phyloP scores from a whole-genome alignment of 2,797 vertebrate species.

The Pygocentrus nattereri region DNA sequence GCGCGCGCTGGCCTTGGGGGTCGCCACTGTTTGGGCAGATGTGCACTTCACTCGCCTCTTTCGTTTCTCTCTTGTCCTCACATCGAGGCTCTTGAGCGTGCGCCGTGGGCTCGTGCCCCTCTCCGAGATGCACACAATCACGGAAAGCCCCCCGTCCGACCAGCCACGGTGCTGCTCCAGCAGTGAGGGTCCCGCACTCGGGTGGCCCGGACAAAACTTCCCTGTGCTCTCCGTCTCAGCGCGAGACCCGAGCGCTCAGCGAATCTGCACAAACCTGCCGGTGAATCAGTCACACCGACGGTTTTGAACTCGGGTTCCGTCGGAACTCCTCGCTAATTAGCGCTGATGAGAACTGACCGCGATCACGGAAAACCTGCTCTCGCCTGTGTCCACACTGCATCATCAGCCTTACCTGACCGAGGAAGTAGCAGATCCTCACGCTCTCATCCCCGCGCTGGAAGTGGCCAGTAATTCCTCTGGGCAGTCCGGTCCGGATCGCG shows the following conservation, averaged over 20 bases:
- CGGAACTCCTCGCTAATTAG: neutral
- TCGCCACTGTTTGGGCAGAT: neutral
- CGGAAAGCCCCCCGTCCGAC: neutral
- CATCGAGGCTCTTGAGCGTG: neutral
- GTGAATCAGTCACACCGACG: neutral
- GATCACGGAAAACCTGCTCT: neutral
- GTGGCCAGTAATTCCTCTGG: conserved; percentile 75
- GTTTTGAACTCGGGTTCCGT: neutral
- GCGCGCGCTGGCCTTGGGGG: neutral
- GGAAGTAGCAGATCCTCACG: conserved; percentile 51
- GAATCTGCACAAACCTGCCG: neutral
- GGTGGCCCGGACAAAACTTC: conserved; percentile 69
- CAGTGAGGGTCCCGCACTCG: conserved; percentile 18
- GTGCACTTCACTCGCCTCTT: neutral
- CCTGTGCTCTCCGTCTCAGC: conserved; percentile 56
- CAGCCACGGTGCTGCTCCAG: neutral
- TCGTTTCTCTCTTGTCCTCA: neutral
- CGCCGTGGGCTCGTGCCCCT: neutral
- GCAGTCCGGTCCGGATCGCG: conserved; percentile 59
- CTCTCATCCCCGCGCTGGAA: conserved; percentile 44
- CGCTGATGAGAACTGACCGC: neutral
- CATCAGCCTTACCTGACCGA: conserved; percentile 72
- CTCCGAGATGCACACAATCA: neutral
- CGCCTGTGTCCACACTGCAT: neutral
- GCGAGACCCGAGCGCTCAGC: too few species aligned